phyloP scores from a whole-genome alignment of 2,113 vertebrate genomes.

The Opisthocomus hoazin region DNA sequence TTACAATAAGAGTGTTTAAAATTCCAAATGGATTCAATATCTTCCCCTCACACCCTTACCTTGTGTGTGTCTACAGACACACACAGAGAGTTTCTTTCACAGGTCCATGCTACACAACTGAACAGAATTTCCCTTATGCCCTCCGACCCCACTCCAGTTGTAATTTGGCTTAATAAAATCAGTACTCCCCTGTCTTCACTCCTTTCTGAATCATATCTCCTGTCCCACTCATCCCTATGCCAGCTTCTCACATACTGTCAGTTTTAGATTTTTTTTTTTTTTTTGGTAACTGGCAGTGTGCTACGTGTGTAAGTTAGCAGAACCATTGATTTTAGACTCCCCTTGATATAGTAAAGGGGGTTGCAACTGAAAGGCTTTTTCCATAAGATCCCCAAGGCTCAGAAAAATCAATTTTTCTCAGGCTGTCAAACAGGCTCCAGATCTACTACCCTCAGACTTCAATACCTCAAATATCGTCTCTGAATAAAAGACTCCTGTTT shows the following conservation, averaged over 20 bases:
- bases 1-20: neutral
- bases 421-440: neutral
- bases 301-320: neutral
- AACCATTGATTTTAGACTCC: neutral
- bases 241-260: neutral
- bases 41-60: neutral
- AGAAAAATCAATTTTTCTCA: slow-evolving; percentile 1
- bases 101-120: neutral
- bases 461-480: neutral
- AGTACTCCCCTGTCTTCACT: neutral
- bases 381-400: neutral
- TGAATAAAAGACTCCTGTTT: neutral
- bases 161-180: neutral
- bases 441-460: neutral
- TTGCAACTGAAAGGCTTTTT: neutral
- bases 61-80: neutral
- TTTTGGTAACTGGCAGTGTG: neutral
- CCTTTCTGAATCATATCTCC: neutral
- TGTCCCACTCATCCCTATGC: neutral
- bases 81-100: neutral
- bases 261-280: neutral
- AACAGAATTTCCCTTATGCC: neutral
- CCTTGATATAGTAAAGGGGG: neutral
- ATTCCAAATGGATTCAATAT: neutral
- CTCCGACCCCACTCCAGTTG: neutral